Evolutionary conservation across 2,113 vertebrate species (phyloP), one percentile per base, ranked within the genome.

Genomic region (Gavialis gangeticus): DNA sequence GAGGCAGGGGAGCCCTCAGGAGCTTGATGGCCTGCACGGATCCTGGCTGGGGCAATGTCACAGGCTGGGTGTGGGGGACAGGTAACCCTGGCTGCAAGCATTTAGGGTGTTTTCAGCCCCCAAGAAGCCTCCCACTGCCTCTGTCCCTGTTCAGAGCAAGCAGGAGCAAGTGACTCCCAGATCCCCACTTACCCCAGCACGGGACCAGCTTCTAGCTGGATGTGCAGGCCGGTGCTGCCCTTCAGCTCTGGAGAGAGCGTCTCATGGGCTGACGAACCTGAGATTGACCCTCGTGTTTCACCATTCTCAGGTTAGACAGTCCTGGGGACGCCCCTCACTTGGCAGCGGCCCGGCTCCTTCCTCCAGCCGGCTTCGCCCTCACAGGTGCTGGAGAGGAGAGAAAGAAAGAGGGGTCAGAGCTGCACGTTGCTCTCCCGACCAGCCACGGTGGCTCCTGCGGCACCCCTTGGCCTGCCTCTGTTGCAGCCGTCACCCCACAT

Each of bases 221-320:
- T 22, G 2, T 0, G 30, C 57, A 37, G 56, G 77, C 22, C 0
- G 3, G 46, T 0, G 37, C 88, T 82, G 83, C 83, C 63, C 1
- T 82, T 54, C 46, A 0, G 96, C 89, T 96, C 87, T 88, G 87
- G 97, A 99, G 98, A 95, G 95, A 94, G 98, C 97, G 24, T 97
- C 99, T 99, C 98, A 95, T 98, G 98, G 99, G 99, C 99, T 99
- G 99, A 99, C 99, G 93, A 98, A 98, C 99, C 99, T 99, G 99
- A 99, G 99, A 99, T 98, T 99, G 99, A 99, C 97, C 96, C 88
- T 92, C 89, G 93, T 94, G 89, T 91, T 95, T 97, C 97, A 98
- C 98, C 99, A 99, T 99, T 99, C 99, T 99, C 99, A 99, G 98
- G 98, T 98, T 96, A 97, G 99, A 99, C 99, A 99, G 99, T 99